Evolutionary conservation across 2,888 invertebrate genomes (phyloP).

Genomic region (Pammene aurita): DNA sequence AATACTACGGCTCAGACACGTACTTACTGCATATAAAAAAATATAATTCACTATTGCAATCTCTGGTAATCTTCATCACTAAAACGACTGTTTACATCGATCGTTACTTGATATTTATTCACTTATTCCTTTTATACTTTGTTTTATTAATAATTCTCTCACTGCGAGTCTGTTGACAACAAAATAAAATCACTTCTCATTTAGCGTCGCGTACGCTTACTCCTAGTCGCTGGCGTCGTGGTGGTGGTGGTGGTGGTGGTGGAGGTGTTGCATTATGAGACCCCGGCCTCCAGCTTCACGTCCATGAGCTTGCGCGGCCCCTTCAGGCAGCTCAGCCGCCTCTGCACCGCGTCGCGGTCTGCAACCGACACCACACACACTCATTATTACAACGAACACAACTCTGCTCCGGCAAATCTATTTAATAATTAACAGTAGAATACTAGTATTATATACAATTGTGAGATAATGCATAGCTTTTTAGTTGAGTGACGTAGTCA

Average conservation of each 20-base stretch:
- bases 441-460: no score
- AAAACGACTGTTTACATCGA: conserved; percentile 66
- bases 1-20: conserved; percentile 55
- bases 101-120: conserved; percentile 66
- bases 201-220: conserved; percentile 69
- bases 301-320: conserved; percentile 80
- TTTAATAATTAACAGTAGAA: no score
- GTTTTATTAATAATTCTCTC: conserved; percentile 63
- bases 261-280: conserved; percentile 76
- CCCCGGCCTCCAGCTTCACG: conserved; percentile 78
- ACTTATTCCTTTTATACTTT: conserved; percentile 75
- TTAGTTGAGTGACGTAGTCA: no score
- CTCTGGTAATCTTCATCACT: conserved; percentile 71
- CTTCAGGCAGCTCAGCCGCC: conserved; percentile 87
- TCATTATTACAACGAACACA: neutral
- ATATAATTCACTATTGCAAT: conserved; percentile 80
- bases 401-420: no score
- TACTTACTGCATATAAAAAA: conserved; percentile 72
- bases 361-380: conserved; percentile 54
- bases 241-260: no score
- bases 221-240: conserved; percentile 53
- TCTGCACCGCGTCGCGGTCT: conserved; percentile 99
- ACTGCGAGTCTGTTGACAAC: conserved; percentile 69
- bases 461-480: no score
- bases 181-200: conserved; percentile 82